Conservation (phyloP, 2,113 vertebrate species). For the Colinus virginianus region DNA sequence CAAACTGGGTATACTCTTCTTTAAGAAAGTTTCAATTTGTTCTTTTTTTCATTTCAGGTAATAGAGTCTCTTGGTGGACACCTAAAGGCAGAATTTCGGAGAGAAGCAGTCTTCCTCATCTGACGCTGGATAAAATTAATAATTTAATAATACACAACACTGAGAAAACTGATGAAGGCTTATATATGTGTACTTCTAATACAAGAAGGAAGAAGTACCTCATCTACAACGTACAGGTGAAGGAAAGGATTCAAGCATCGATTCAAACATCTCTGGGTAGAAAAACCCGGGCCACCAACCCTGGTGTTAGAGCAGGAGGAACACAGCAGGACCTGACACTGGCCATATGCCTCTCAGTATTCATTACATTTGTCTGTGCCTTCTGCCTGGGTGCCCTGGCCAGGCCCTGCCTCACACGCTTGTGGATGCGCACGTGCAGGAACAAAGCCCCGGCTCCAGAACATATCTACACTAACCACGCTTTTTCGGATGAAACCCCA, state of each 20-base stretch:
- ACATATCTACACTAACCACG: slow-evolving; percentile 78
- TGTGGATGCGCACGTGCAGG: slow-evolving; percentile 70
- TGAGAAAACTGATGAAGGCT: slow-evolving; percentile 59
- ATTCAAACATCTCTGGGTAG: not conserved
- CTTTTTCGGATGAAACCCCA: slow-evolving; percentile 66
- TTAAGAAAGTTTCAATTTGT: not conserved
- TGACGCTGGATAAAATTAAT: not conserved
- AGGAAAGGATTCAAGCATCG: not conserved
- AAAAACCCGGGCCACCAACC: not conserved
- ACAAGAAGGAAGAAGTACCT: slow-evolving; percentile 19
- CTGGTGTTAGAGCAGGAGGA: not conserved
- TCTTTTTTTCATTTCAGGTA: slow-evolving; percentile 68
- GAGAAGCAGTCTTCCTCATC: slow-evolving; percentile 8
- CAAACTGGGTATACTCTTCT: not conserved
- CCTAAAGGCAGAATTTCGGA: slow-evolving; percentile 70
- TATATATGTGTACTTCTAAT: slow-evolving; percentile 72
- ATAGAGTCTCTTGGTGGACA: slow-evolving; percentile 74
- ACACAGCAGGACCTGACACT: slow-evolving; percentile 69
- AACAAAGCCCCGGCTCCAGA: slow-evolving; percentile 30
- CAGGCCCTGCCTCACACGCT: slow-evolving; percentile 82
- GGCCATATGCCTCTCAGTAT: slow-evolving; percentile 86
- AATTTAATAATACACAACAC: slow-evolving; percentile 68
- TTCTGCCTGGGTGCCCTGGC: slow-evolving; percentile 87
- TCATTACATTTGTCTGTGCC: slow-evolving; percentile 87
- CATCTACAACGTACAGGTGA: slow-evolving; percentile 73